Base-by-base conservation (phyloP, 1,140 invertebrate species). In the Drosophila pseudoobscura region DNA sequence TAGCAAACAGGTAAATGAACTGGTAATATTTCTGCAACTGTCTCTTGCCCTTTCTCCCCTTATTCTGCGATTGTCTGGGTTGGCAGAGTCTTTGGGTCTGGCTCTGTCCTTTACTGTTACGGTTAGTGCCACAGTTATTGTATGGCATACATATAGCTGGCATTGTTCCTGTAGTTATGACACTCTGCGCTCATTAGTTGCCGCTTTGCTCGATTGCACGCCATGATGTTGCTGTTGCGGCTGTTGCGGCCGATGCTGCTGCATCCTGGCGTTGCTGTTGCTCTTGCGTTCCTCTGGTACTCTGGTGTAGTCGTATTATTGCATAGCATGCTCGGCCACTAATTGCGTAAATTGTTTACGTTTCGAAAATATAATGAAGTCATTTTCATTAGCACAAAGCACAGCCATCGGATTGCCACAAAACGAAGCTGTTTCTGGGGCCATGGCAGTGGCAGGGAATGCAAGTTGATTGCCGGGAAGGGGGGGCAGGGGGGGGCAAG, bases 361-460 rank as follows among this genome's bases (percentile, higher is more conserved):
- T 87, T 88, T 77, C 65, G 79, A 78, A 88, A 88, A 88, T 88
- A 88, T 88, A 88, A 88, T 83, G 84, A 88, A 88, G 78, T 88
- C 75, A 74, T 89, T 89, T 87, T 72, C 83, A 88, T 87, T 88
- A 87, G 70, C 68, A 83, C 63, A 87, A 87, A 75, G 66, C 82
- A 77, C 47, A 59, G 47, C 80, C 71, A 87, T 73, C 70, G 35
- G 80, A 74, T 80, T 85, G 78, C 59, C 68, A 60, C 44, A 63
- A 71, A 39, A 83, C 51, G 29, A 60, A 57, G 57, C 57, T 62
- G 43, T 47, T 29, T 31, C 68, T 56, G 62, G 55, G 29, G 7
- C 0, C 29, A 58, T 50, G 56, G 60, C 53, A 8, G 41, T 13
- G 26, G 9, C 11, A 22, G 22, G 6, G 31, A 20, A 29, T 22